These are phyloP conservation scores for Manacus vitellinus DNA, from an alignment of 2,113 vertebrate species.

Conservation along the genomic window DNA sequence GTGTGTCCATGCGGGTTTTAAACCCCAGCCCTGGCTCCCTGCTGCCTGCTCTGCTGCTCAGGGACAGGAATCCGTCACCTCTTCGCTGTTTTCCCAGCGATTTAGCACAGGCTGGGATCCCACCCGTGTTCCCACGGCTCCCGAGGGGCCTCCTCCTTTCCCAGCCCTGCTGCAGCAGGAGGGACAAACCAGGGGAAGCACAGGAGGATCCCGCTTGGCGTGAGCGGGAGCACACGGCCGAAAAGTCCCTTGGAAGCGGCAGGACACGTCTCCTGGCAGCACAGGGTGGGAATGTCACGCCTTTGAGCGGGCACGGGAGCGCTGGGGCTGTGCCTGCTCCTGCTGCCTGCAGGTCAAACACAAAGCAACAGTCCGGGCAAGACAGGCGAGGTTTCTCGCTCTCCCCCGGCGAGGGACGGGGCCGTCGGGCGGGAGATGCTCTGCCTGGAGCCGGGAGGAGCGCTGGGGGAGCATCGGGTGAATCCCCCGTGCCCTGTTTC, in stretches of 20 bases:
- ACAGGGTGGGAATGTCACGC: neutral
- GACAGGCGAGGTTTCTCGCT: neutral
- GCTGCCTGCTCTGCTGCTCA: neutral
- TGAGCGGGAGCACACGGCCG: neutral
- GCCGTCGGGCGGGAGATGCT: neutral
- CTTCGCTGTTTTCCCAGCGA: neutral
- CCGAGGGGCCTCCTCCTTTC: neutral
- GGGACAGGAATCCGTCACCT: neutral
- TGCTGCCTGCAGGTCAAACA: neutral
- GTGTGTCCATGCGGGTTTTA: rapidly evolving
- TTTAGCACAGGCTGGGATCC: rapidly evolving
- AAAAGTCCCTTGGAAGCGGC: neutral
- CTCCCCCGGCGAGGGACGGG: neutral
- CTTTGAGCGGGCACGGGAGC: neutral
- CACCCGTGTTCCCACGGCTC: neutral
- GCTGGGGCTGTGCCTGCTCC: neutral
- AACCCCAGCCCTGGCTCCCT: neutral
- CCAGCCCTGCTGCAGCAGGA: neutral
- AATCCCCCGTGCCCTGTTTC: rapidly evolving
- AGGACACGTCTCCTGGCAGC: neutral
- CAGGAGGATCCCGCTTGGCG: neutral
- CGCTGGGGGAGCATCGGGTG: rapidly evolving
- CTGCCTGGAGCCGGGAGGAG: neutral
- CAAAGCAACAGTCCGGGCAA: neutral
- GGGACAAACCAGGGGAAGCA: neutral